A percentile compares a stretch with the other conserved stretches of the same genome.
Evolutionary conservation across 2,797 vertebrate genomes (phyloP).

Genomic region (Sebastes cheni): DNA sequence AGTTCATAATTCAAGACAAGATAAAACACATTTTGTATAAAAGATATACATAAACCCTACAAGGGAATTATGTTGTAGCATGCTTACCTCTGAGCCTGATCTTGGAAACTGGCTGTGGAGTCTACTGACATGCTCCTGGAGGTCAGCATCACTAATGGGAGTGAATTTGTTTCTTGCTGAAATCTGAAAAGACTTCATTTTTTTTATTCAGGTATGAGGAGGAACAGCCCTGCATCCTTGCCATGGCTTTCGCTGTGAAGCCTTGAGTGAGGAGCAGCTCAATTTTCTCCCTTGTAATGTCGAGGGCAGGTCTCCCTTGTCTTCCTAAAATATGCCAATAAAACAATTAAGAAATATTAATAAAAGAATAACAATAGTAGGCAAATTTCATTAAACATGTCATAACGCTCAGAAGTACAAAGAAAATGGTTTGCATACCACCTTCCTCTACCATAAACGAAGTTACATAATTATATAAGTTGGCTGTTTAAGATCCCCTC

Average conservation of each 20-base stretch:
- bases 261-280: conserved; percentile 29
- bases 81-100: conserved; percentile 6
- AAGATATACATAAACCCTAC: background rate
- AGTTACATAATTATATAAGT: no score
- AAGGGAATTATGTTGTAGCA: background rate
- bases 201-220: background rate
- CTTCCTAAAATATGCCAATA: conserved; percentile 2
- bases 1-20: no score
- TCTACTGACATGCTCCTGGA: conserved; percentile 8
- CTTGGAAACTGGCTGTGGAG: conserved; percentile 8
- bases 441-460: no score
- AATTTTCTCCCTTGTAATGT: conserved; percentile 8
- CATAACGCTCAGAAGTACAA: no score
- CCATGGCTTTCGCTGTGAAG: conserved; percentile 23
- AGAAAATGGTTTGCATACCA: no score
- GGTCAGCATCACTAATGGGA: conserved; percentile 3
- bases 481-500: no score
- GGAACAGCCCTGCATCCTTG: conserved; percentile 4
- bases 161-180: background rate
- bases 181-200: background rate
- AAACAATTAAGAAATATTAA: background rate
- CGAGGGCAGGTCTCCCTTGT: conserved; percentile 10
- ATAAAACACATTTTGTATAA: background rate
- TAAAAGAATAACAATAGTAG: no score
- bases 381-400: no score